phyloP scores from a whole-genome alignment of 2,888 invertebrate species.

The Machimus atricapillus region DNA sequence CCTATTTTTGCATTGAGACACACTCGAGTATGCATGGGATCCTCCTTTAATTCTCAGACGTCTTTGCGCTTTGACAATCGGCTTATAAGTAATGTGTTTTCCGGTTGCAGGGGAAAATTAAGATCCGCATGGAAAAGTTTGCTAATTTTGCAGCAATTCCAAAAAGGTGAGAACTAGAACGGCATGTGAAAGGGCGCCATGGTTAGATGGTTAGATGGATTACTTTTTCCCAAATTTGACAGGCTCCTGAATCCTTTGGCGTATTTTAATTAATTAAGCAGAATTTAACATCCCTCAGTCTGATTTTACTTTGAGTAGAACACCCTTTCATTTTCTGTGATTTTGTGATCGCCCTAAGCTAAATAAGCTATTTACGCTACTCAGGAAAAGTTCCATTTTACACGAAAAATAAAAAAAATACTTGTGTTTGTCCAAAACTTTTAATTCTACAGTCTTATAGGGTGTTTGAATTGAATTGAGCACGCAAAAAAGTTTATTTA shows the following conservation, averaged over 20 bases:
- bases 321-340: background rate
- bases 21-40: constrained; percentile 11
- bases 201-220: background rate
- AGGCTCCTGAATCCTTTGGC: background rate
- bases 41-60: background rate
- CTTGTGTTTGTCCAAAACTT: too few relatives aligned
- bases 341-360: background rate
- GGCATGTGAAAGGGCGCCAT: background rate
- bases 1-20: background rate
- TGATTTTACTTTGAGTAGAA: background rate
- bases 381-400: background rate
- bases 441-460: too few relatives aligned
- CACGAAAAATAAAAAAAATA: too few relatives aligned
- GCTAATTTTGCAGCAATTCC: background rate
- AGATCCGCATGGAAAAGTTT: background rate
- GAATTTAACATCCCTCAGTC: background rate
- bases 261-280: background rate
- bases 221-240: background rate
- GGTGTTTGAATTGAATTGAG: too few relatives aligned
- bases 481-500: too few relatives aligned
- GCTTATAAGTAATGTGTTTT: constrained; percentile 13
- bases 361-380: background rate
- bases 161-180: background rate
- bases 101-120: background rate
- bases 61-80: constrained; percentile 25